Evolutionary conservation across 2,888 invertebrate genomes (phyloP), one percentile per base, ranked within the genome.

Genomic region (Halictus quadricinctus): DNA sequence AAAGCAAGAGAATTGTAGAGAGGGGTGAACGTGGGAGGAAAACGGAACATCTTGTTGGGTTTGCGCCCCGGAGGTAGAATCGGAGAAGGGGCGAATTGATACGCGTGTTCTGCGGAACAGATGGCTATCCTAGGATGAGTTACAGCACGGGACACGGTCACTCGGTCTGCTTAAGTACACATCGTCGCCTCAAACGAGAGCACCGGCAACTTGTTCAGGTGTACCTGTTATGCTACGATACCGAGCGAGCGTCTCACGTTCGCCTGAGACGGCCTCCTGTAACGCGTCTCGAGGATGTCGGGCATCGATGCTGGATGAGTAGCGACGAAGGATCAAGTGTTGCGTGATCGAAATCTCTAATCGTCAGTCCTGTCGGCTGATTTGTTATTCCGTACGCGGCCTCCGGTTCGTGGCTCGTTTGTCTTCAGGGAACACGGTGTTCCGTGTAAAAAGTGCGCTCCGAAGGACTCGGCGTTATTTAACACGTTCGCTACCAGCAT

Each of bases 201-300:
- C 64, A 48, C 72, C 36, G 70, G 81, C 80, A 90, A 89, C 87
- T 89, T 88, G 90, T 88, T 66, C 75, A 78, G 72, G 70, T 79
- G 69, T 80, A 85, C 78, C 76, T 81, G 78, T 69, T 46, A 6
- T n/a, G 58, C 58, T n/a, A 58, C 76, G 87, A 87, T 88, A 86
- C 72, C 70, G 58, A 76, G 73, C 10, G 58, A 36, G 50, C 43
- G 69, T 21, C 12, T 58, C 58, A 8, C n/a, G 58, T 78, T 64
- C 25, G 29, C 13, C 29, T 66, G 78, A n/a, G n/a, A 58, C 54
- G 66, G 36, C 54, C 73, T 29, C 25, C 64, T 70, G 58, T 46
- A 72, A 82, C 70, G 50, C 78, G 70, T 80, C 83, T 60, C 66
- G 60, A 72, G 36, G 79, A 77, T 82, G 76, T 72, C 72, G 66